Conservation (phyloP, 2,797 vertebrate genomes). For the Orientallactaga sibirica region DNA sequence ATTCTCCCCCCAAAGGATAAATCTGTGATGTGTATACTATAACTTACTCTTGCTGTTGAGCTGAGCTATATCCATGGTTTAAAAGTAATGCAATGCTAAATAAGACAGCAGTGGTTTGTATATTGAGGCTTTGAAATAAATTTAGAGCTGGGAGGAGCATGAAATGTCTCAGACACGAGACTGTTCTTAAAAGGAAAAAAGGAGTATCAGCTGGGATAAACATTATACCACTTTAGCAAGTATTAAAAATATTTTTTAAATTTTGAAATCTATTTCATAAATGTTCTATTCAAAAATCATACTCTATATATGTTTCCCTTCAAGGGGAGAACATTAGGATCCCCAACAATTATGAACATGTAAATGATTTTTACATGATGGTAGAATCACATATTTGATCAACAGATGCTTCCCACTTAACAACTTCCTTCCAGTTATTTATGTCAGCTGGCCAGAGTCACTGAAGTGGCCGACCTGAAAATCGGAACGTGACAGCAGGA, state of each 20-base stretch:
- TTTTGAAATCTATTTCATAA: slow-evolving; percentile 73
- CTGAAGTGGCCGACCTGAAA: slow-evolving; percentile 51
- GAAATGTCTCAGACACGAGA: background rate
- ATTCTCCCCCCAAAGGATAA: slow-evolving; percentile 54
- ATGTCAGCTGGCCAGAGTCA: background rate
- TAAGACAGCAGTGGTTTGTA: slow-evolving; percentile 66
- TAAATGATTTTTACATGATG: background rate
- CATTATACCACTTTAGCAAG: slow-evolving; percentile 72
- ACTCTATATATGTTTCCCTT: background rate
- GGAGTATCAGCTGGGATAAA: slow-evolving; percentile 44
- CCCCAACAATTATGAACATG: background rate
- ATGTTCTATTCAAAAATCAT: slow-evolving; percentile 53
- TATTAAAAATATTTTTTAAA: slow-evolving; percentile 75
- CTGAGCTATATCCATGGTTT: slow-evolving; percentile 80
- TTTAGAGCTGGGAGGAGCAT: slow-evolving; percentile 17
- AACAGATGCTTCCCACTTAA: background rate
- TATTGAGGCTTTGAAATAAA: slow-evolving; percentile 56
- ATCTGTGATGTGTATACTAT: slow-evolving; percentile 84
- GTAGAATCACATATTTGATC: background rate
- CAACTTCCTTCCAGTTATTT: background rate
- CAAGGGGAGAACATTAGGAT: background rate
- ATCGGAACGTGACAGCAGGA: slow-evolving; percentile 70
- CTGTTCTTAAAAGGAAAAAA: slow-evolving; percentile 66
- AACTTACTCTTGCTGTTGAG: slow-evolving; percentile 84
- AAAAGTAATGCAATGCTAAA: slow-evolving; percentile 84